Percentiles rank a stretch among this genome's conserved stretches.
phyloP scores from a whole-genome alignment of 1,140 invertebrate species.

The Matsumurasca onukii region DNA sequence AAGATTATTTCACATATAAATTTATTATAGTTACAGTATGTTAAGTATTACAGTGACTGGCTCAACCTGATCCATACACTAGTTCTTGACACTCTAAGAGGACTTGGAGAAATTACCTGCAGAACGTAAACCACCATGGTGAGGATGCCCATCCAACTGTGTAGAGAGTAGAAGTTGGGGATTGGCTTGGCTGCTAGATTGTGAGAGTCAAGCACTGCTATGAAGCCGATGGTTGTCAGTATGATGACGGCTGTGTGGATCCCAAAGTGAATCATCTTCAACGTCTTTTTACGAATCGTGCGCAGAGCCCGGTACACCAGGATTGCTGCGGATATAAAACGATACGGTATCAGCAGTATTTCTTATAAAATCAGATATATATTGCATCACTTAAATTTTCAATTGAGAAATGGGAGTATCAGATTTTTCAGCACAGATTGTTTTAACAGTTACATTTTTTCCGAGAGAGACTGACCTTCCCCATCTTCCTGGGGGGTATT shows the following conservation, averaged over 20 bases:
- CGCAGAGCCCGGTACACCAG: slow-evolving; percentile 81
- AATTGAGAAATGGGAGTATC: no score
- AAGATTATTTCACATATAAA: no score
- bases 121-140: slow-evolving; percentile 72
- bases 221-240: slow-evolving; percentile 63
- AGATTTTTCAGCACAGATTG: no score
- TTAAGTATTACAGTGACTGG: no score
- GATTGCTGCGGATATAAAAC: slow-evolving; percentile 63
- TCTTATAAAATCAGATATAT: no score
- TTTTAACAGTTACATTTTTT: no score
- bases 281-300: slow-evolving; percentile 66
- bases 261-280: slow-evolving; percentile 76
- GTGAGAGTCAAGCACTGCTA: slow-evolving; percentile 85
- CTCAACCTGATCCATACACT: no score
- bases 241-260: slow-evolving; percentile 66
- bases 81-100: no score
- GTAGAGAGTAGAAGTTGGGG: slow-evolving; percentile 79
- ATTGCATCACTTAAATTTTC: no score
- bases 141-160: slow-evolving; percentile 83
- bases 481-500: no score
- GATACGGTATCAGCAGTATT: slow-evolving; percentile 30
- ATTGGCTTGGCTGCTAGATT: slow-evolving; percentile 62
- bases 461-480: no score
- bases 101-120: slow-evolving; percentile 73
- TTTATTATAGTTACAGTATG: no score